Evolutionary conservation across 2,113 vertebrate genomes (phyloP), one percentile per base, ranked within the genome.

Genomic region (Herpetotheres cachinnans): DNA sequence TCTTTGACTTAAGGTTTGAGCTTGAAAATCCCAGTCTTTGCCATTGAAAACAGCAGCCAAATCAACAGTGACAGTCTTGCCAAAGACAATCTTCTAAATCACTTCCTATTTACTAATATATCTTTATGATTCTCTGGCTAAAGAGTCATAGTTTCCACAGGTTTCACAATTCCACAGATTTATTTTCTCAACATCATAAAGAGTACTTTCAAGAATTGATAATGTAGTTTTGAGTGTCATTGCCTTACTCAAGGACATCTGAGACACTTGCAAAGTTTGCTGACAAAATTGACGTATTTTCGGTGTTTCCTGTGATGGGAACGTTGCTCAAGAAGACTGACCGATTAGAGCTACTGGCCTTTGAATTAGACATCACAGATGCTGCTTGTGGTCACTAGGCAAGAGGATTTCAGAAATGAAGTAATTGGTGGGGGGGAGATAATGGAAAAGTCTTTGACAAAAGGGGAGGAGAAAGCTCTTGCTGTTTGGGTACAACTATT

Each of bases 341-440:
- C 21, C 79, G 26, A 38, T 69, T 46, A 74, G 74, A 89, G 36
- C 27, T 61, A 52, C 49, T 72, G 46, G 44, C 24, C 58, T 72
- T 76, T 62, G 44, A 86, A 36, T 38, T 6, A 20, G 13, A 30
- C 2, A 4, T 52, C 56, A 85, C 20, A 85, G 24, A 66, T 58
- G 16, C 42, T 80, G 46, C 29, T 70, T 69, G 40, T 52, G 55
- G 36, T 78, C 11, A n/a, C 29, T 32, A 55, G n/a, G 59, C 40
- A 71, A 46, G 32, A 34, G 49, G 34, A 72, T 58, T 79, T 62
- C 42, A 62, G 72, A 77, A 67, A 49, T 36, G 0, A 82, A 87
- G 38, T 81, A 46, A 72, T 0, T 1, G 8, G 13, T 13, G 67
- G 9, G 14, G 32, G 20, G 42, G 8, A 38, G 47, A 25, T 1